Base-by-base conservation (phyloP, 35 echinoderm and acorn worm species). In the Lytechinus pictus region DNA sequence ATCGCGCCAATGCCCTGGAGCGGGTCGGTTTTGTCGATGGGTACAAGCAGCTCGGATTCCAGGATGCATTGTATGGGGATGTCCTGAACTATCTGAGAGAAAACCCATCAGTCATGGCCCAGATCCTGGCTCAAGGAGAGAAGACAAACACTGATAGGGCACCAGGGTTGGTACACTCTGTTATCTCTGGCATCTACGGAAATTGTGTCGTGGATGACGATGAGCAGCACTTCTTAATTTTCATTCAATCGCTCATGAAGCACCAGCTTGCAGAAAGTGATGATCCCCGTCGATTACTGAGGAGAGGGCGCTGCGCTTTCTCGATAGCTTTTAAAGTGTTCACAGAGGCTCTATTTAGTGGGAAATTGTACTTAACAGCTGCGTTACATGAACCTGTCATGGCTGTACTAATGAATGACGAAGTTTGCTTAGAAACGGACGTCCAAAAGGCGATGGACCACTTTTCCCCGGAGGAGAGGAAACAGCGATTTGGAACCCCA, bases 381-480 rank as follows among this genome's bases (percentile, higher is more conserved):
- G 98, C 97, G 1, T 95, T 99, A n/a, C 97, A 99, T 79, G 98
- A 99, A 79, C 95, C 98, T 1, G 96, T 99, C 86, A 99, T 99
- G 98, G 92, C 92, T 24, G 95, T 99, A 19, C 95, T 99, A 10
- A 98, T 99, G 97, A 97, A 98, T 53, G 97, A 99, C 28, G 98
- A 99, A 57, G 90, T 29, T 9, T 94, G 71, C 56, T 94, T 99
- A 54, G 98, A 99, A 89, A 99, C 98, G 7, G 95, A 99, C 56
- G 96, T 96, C 6, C 94, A 95, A 44, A 99, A 99, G 88, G 96
- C 94, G 3, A 55, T 96, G 9, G 97, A 97, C 89, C 96, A 96
- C 57, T 99, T 99, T 54, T 96, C 97, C 14, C 54, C 92, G 16
- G 97, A 99, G 92, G 98, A 99, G 56, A 94, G 95, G 4, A 27